phyloP scores from a whole-genome alignment of 2,888 invertebrate genomes.

The Dolichopus griseipennis region DNA sequence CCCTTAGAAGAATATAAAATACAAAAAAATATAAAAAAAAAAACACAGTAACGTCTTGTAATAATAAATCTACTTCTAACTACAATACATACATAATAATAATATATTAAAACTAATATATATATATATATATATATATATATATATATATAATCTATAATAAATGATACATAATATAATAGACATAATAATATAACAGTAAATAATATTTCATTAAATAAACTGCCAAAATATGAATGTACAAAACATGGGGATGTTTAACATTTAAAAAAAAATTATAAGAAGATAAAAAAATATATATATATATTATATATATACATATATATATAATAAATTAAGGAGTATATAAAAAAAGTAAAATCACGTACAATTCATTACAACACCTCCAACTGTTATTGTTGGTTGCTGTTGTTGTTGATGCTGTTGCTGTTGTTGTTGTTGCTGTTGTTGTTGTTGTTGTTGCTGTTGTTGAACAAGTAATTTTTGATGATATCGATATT shows the following conservation, averaged over 20 bases:
- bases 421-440: background rate
- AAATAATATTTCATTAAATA: background rate
- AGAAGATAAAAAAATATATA: background rate
- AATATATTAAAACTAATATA: too few species aligned
- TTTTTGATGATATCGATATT: conserved; percentile 13
- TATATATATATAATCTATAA: background rate
- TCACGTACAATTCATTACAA: conserved; percentile 16
- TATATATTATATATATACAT: too few species aligned
- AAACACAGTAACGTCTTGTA: background rate
- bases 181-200: background rate
- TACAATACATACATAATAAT: too few species aligned
- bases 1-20: background rate
- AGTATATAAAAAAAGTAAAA: background rate
- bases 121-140: background rate
- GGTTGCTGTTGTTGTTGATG: background rate
- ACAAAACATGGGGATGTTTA: too few species aligned
- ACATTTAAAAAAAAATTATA: too few species aligned
- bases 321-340: background rate
- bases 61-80: background rate
- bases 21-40: too few species aligned
- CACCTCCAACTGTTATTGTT: background rate
- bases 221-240: background rate
- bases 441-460: background rate
- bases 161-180: background rate
- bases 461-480: conserved; percentile 5